Base-by-base conservation (phyloP, 2,113 vertebrate genomes). In the Cyprinus carpio region DNA sequence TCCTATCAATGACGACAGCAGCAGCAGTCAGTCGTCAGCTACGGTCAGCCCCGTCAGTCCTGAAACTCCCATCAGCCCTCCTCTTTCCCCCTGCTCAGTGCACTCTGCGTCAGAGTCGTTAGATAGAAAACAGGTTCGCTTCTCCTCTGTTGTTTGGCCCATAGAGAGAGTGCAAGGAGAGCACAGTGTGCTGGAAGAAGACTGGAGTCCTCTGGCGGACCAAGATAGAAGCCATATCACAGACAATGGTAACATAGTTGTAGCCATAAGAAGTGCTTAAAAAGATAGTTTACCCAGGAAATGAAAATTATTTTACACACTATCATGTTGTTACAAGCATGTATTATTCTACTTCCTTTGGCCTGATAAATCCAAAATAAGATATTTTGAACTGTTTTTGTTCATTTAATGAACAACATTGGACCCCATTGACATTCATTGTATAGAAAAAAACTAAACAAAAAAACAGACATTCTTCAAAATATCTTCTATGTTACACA, bases 91-190 rank as follows among this genome's bases (percentile, higher is more conserved):
- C 65, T 37, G 0, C 34, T 51, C 0, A 80, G 89, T 51, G 89
- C 91, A 77, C 37, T 58, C 10, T 0, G 80, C 82, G 0, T 82
- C 91, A 60, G 89, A 78, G 84, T 93, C 90, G 1, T 67, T 89
- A 67, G 96, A 96, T 83, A 95, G 92, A 43, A 97, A 97, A 84
- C 96, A 96, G 78, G 96, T 96, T 88, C 94, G 95, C 64, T 97
- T 96, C 84, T 95, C 93, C 6, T 86, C 93, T 29, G 87, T 69
- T 1, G 76, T 90, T 2, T 56, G 81, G 65, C 87, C 88, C 77
- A 91, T 82, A 11, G 86, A 88, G n/a, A 82, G 71, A 76, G 94
- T 96, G 89, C 75, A 91, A n/a, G 92, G 88, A 79, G 93, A 96
- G 64, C 91, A 93, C 81, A 83, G 65, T 85, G 85, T 96, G 60